Conservation (phyloP, 2,888 invertebrate species). For the Tipula confusa region DNA sequence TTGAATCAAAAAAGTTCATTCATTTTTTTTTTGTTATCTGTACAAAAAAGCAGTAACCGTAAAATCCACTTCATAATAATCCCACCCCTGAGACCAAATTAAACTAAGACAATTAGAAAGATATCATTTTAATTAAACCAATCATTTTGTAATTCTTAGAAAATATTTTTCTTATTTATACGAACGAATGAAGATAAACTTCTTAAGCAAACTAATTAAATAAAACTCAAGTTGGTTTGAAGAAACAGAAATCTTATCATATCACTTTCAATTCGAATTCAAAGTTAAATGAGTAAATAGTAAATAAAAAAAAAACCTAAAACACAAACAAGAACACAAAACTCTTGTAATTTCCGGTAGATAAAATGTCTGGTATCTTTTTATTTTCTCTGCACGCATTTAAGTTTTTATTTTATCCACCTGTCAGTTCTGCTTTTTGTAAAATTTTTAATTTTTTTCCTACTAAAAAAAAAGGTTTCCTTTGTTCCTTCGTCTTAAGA, state of each 20-base stretch:
- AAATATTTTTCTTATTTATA: not conserved
- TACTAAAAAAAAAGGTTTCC: not conserved
- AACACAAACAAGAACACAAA: slow-evolving; percentile 4
- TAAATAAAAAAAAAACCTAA: too few species aligned
- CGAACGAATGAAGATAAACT: not conserved
- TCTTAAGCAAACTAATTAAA: not conserved
- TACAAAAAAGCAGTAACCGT: too few species aligned
- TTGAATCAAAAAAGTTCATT: too few species aligned
- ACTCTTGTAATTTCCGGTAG: slow-evolving; percentile 12
- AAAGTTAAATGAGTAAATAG: too few species aligned
- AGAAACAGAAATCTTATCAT: not conserved
- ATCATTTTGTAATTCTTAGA: not conserved
- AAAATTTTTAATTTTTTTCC: not conserved
- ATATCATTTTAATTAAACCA: not conserved
- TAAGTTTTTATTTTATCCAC: slow-evolving; percentile 3
- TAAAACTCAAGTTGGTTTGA: not conserved
- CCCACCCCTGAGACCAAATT: not conserved
- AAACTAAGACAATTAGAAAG: not conserved
- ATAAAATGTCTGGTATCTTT: not conserved
- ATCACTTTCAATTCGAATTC: not conserved
- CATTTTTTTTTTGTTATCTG: too few species aligned
- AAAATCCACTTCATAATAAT: not conserved
- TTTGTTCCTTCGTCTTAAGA: not conserved
- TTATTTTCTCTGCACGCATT: not conserved
- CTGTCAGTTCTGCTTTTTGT: slow-evolving; percentile 20